Base-by-base conservation (phyloP, 1,140 invertebrate species). In the Papilio polyxenes region DNA sequence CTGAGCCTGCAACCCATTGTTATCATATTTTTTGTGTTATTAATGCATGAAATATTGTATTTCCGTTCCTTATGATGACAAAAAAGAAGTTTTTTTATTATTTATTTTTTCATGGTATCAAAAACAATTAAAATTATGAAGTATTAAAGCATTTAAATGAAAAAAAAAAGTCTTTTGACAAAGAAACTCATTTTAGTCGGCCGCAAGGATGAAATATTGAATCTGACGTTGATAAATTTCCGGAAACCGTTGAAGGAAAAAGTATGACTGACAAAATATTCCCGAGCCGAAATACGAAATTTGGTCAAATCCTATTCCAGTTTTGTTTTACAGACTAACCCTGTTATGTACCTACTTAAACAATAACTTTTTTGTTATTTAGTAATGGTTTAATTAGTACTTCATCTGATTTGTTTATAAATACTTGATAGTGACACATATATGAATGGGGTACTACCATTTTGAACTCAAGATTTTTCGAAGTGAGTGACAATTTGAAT, bases 231-330 rank as follows among this genome's bases (percentile, higher is more conserved):
- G 65, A 72, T 37, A 72, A 15, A 72, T 65, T 65, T 31, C 62
- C 62, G 20, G 20, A 40, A 72, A 72, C 31, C 65, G 65, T 72
- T 72, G 65, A 72, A 72, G 65, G 65, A 72, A 72, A 72, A 72
- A 72, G 31, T 72, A 72, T 72, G 65, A 72, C 37, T 72, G 23
- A 72, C 65, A 72, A 72, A 72, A 72, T 72, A 72, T 37, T 72
- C 31, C 23, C 23, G 9, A 31, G 62, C 62, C 20, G 13, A 37
- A 13, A 56, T 56, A 56, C 17, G 53, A 56, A 40, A 37, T 72
- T 72, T 72, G 31, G 65, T 37, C 65, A 72, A 37, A 37, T 37
- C 65, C 65, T 31, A 40, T 72, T 72, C 11, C 65, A 72, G 31
- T 72, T 72, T 37, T 72, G 11, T 4, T 72, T 72, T 13, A 72